phyloP scores from a whole-genome alignment of 2,113 vertebrate genomes.

The Eurypyga helias region DNA sequence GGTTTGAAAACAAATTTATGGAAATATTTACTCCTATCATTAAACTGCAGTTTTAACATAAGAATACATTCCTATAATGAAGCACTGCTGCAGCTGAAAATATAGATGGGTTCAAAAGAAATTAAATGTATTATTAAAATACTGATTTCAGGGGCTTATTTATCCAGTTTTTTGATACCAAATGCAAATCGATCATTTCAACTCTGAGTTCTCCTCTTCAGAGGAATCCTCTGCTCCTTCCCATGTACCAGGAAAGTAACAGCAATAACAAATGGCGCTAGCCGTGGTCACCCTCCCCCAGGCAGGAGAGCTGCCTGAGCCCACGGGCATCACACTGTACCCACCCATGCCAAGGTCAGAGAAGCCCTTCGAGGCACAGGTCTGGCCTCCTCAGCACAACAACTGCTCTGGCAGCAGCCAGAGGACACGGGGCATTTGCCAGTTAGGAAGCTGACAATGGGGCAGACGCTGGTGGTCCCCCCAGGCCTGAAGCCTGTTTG shows the following conservation, averaged over 20 bases:
- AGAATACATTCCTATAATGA: background rate
- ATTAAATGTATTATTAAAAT: background rate
- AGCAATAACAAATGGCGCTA: background rate
- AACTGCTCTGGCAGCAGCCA: background rate
- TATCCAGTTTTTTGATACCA: background rate
- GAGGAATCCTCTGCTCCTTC: background rate
- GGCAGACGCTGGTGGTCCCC: background rate
- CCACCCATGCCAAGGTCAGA: background rate
- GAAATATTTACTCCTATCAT: background rate
- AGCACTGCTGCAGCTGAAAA: background rate
- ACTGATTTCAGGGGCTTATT: background rate
- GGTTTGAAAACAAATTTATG: background rate
- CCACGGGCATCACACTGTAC: rapidly evolving
- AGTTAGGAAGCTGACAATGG: background rate
- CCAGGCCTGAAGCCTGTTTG: background rate
- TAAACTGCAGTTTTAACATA: background rate
- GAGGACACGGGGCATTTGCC: background rate
- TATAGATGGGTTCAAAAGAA: background rate
- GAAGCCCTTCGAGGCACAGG: background rate
- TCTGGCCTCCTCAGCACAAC: background rate
- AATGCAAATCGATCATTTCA: background rate
- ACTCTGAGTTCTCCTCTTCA: background rate
- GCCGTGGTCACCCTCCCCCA: background rate
- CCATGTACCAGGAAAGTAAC: background rate
- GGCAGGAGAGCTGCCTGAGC: background rate